phyloP scores from a whole-genome alignment of 2,113 vertebrate species.

The Delphinus delphis region DNA sequence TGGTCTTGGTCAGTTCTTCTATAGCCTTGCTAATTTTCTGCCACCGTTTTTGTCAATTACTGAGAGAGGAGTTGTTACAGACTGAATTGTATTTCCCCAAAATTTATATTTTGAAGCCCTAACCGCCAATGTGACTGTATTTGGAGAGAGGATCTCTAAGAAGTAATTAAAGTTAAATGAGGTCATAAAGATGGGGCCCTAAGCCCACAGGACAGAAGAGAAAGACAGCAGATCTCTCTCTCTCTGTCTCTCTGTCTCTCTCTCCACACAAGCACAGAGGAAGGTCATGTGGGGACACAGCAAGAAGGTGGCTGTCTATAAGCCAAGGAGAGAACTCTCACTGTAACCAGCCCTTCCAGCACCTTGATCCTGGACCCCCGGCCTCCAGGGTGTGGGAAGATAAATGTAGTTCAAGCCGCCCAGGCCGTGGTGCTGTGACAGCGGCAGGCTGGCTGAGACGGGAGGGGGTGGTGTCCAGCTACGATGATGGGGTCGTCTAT shows the following conservation, averaged over 20 bases:
- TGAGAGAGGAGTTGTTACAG: not conserved
- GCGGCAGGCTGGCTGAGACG: not conserved
- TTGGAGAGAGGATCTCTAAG: not conserved
- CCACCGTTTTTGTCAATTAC: too few relatives aligned
- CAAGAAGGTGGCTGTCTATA: not conserved
- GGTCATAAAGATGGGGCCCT: not conserved
- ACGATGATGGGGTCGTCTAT: rapidly evolving
- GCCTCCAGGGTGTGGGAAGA: not conserved
- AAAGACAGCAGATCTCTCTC: not conserved
- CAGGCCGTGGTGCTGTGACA: rapidly evolving
- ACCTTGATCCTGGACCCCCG: not conserved
- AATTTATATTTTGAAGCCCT: not conserved
- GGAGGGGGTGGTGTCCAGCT: not conserved
- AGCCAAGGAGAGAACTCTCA: too few relatives aligned
- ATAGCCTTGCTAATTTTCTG: not conserved
- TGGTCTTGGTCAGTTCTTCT: not conserved
- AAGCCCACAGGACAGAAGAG: not conserved
- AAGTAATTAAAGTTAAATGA: not conserved
- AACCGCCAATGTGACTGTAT: not conserved
- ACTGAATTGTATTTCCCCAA: too few relatives aligned
- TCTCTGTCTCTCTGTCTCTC: not conserved
- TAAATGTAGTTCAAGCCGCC: too few relatives aligned
- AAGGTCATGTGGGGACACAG: rapidly evolving
- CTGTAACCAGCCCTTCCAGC: not conserved
- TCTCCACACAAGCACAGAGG: not conserved